phyloP scores from a whole-genome alignment of 2,797 vertebrate species.

The Mormyrus proboscirostris region DNA sequence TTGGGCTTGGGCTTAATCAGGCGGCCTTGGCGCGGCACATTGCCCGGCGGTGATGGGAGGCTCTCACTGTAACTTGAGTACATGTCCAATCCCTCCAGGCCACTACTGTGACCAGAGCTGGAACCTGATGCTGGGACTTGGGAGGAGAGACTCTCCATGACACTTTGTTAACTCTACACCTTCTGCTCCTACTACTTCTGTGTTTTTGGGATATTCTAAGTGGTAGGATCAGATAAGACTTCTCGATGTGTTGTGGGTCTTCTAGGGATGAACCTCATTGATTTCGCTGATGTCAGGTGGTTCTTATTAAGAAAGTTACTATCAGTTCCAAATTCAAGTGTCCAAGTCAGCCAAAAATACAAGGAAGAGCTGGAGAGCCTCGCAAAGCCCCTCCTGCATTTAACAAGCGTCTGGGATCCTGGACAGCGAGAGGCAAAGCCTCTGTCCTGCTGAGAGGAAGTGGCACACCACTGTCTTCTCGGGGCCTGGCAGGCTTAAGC shows the following conservation, averaged over 20 bases:
- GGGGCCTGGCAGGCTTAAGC: background rate
- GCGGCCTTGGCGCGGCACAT: slow-evolving; percentile 37
- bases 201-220: slow-evolving; percentile 30
- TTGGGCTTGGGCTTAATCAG: slow-evolving; percentile 56
- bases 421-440: background rate
- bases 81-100: slow-evolving; percentile 46
- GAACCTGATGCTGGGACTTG: slow-evolving; percentile 50
- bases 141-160: slow-evolving; percentile 64
- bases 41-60: slow-evolving; percentile 45
- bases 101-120: slow-evolving; percentile 46
- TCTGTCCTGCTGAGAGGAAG: background rate
- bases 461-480: slow-evolving; percentile 17
- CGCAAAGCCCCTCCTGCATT: slow-evolving; percentile 50
- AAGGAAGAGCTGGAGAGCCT: slow-evolving; percentile 45
- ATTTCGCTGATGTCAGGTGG: slow-evolving; percentile 27
- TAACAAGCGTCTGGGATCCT: slow-evolving; percentile 40
- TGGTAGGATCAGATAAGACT: slow-evolving; percentile 38
- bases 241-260: slow-evolving; percentile 31
- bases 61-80: slow-evolving; percentile 48
- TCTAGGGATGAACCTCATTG: slow-evolving; percentile 41
- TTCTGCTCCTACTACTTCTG: slow-evolving; percentile 22
- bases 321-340: slow-evolving; percentile 43
- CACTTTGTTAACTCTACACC: slow-evolving; percentile 44
- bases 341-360: slow-evolving; percentile 50
- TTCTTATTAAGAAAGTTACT: background rate